A percentile compares a stretch with the other conserved stretches of the same genome.
These are phyloP conservation scores for Lathamus discolor DNA, from an alignment of 2,113 vertebrate genomes.

Conservation along the genomic window DNA sequence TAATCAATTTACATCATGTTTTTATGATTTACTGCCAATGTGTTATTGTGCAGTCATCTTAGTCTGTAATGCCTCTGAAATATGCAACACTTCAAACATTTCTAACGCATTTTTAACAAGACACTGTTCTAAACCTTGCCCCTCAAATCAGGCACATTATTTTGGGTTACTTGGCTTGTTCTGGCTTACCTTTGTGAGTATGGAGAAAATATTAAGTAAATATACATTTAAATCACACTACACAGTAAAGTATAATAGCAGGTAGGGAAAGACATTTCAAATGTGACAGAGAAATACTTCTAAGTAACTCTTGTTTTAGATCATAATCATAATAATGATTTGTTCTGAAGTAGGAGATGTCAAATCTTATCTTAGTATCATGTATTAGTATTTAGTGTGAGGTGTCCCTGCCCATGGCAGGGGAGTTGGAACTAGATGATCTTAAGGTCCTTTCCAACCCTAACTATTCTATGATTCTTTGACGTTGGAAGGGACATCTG, in stretches of 20 bases:
- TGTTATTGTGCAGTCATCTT: not conserved
- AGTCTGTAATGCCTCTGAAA: not conserved
- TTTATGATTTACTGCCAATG: not conserved
- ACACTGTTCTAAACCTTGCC: not conserved
- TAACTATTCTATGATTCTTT: too few relatives aligned
- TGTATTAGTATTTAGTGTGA: too few relatives aligned
- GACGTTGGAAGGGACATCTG: not conserved
- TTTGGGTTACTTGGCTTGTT: not conserved
- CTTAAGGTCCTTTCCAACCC: too few relatives aligned
- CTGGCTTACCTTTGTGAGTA: not conserved
- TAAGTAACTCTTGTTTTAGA: not conserved
- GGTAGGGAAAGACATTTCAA: not conserved
- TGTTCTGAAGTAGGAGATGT: not conserved
- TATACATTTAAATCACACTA: not conserved
- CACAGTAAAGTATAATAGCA: not conserved
- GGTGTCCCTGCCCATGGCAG: too few relatives aligned
- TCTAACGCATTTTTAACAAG: not conserved
- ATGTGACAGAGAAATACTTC: not conserved
- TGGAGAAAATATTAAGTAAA: not conserved
- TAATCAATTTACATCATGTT: not conserved
- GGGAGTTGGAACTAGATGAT: too few relatives aligned
- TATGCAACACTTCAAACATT: not conserved
- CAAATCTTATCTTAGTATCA: not conserved
- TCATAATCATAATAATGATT: not conserved
- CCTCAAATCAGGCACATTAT: not conserved